Conservation (phyloP, 2,113 vertebrate species). For the Capreolus pygargus region DNA sequence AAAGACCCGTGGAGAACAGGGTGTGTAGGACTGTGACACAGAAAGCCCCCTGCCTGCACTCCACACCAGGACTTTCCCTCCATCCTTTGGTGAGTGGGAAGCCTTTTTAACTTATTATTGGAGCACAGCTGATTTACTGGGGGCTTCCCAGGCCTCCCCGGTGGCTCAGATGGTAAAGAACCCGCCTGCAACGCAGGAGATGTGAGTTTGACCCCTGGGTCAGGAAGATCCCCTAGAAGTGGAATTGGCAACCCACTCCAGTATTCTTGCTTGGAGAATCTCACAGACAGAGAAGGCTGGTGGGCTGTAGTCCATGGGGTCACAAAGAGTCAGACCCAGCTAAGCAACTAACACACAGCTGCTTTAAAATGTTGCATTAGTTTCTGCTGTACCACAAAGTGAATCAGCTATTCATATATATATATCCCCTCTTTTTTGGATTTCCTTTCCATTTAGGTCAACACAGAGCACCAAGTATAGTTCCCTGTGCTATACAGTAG, state of each 20-base stretch:
- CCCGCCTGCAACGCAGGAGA: neutral
- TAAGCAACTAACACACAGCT: neutral
- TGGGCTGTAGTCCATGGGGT: neutral
- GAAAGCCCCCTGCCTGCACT: neutral
- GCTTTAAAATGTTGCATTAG: neutral
- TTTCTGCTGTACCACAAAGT: neutral
- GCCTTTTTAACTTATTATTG: neutral
- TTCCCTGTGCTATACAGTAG: neutral
- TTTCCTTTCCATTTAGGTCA: neutral
- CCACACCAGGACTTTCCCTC: neutral
- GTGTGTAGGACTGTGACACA: rapidly evolving
- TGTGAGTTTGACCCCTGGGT: neutral
- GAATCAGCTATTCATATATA: neutral
- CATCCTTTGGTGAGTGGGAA: neutral
- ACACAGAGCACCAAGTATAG: neutral
- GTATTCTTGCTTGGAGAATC: neutral
- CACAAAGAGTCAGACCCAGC: neutral
- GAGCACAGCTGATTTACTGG: neutral
- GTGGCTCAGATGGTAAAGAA: neutral
- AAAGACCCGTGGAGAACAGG: neutral
- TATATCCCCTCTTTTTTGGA: neutral
- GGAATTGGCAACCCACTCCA: neutral
- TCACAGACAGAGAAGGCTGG: rapidly evolving
- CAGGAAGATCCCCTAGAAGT: neutral
- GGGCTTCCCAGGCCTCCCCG: neutral